phyloP scores from a whole-genome alignment of 2,888 invertebrate genomes.

The Oscheius sp. region DNA sequence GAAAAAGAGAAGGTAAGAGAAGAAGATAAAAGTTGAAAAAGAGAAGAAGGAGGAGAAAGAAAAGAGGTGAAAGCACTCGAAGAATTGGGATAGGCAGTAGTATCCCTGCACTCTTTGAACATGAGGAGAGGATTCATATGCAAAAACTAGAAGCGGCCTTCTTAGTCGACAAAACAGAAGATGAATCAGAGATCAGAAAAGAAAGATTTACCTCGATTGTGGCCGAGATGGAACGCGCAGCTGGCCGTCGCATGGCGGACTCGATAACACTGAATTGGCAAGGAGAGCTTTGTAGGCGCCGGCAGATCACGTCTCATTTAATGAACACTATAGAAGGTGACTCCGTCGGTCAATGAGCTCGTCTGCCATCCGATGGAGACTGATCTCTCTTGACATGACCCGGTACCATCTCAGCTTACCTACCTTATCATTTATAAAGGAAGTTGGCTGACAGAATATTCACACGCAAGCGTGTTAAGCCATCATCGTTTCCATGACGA shows the following conservation, averaged over 20 bases:
- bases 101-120: neutral
- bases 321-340: neutral
- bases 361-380: no score
- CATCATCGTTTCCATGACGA: slow-evolving; percentile 7
- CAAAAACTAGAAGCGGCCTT: no score
- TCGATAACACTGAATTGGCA: slow-evolving; percentile 30
- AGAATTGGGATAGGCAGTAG: neutral
- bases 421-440: no score
- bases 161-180: no score
- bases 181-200: neutral
- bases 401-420: no score
- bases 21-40: no score
- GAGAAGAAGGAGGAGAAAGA: neutral
- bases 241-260: slow-evolving; percentile 25
- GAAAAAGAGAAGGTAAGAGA: no score
- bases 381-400: no score
- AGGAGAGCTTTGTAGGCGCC: slow-evolving; percentile 13
- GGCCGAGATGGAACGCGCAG: slow-evolving; percentile 26
- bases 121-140: no score
- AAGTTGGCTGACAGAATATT: neutral
- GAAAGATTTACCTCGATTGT: slow-evolving; percentile 6
- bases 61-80: neutral
- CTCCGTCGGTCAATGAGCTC: no score
- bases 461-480: slow-evolving; percentile 9
- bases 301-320: slow-evolving; percentile 13